phyloP scores from a whole-genome alignment of 2,888 invertebrate species.

The Erynnis tages region DNA sequence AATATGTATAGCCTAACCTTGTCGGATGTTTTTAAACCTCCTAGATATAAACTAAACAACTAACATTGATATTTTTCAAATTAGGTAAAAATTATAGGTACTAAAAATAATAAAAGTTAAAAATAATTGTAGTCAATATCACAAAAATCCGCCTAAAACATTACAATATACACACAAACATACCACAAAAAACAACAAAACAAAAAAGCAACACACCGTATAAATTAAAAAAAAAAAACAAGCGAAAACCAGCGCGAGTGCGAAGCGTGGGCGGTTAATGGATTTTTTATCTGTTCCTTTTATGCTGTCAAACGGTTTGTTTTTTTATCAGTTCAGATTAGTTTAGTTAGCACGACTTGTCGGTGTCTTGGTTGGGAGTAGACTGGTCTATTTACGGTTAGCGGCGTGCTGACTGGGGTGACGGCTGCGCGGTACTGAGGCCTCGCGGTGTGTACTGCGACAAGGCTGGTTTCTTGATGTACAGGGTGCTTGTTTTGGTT shows the following conservation, averaged over 20 bases:
- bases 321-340: conserved; percentile 35
- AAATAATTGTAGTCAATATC: background rate
- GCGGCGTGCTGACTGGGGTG: conserved; percentile 38
- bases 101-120: too few species aligned
- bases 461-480: conserved; percentile 41
- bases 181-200: background rate
- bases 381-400: conserved; percentile 42
- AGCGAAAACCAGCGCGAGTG: conserved; percentile 28
- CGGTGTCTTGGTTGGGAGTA: conserved; percentile 43
- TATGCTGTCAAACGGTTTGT: conserved; percentile 37
- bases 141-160: background rate
- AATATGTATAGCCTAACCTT: too few species aligned
- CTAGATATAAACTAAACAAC: too few species aligned
- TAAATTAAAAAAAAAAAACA: background rate
- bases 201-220: conserved; percentile 6
- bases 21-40: too few species aligned
- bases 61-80: too few species aligned
- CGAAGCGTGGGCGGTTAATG: conserved; percentile 35
- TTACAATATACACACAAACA: background rate
- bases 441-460: conserved; percentile 38
- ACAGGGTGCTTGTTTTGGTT: conserved; percentile 40
- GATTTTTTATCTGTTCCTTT: conserved; percentile 32
- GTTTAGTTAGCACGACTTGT: conserved; percentile 44
- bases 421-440: conserved; percentile 44
- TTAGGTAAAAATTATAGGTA: too few species aligned